Conservation (phyloP, 2,888 invertebrate genomes). For the Lepetodrilus schrolli region DNA sequence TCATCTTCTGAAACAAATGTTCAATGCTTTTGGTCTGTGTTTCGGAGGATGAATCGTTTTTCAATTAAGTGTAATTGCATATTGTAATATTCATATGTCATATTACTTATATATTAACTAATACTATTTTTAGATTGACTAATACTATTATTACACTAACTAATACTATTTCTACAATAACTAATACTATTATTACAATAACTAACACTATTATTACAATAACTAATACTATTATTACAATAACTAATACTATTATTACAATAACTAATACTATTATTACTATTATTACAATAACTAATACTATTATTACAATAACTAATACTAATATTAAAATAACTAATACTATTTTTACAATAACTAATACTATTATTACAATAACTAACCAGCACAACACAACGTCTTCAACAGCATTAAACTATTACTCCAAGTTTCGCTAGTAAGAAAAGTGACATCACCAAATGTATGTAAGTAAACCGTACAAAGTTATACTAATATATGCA, state of each 20-base stretch:
- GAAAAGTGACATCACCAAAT: too few relatives aligned
- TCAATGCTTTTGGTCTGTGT: too few relatives aligned
- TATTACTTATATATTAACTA: too few relatives aligned
- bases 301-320: background rate
- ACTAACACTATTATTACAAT: background rate
- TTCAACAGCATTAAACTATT: background rate
- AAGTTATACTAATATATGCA: too few relatives aligned
- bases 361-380: background rate
- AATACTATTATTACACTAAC: background rate
- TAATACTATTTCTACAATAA: background rate
- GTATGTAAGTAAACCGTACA: too few relatives aligned
- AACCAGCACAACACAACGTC: background rate
- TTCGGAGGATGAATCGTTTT: too few relatives aligned
- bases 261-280: background rate
- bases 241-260: background rate
- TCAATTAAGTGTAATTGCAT: too few relatives aligned
- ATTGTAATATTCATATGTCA: too few relatives aligned
- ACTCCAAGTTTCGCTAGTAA: too few relatives aligned
- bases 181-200: background rate
- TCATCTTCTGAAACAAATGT: too few relatives aligned
- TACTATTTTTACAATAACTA: background rate
- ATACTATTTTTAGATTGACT: background rate
- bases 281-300: background rate
- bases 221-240: background rate
- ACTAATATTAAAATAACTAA: background rate